These are phyloP conservation scores for Gymnopithys bicolor DNA, from an alignment of 2,797 vertebrate genomes.

Conservation along the genomic window DNA sequence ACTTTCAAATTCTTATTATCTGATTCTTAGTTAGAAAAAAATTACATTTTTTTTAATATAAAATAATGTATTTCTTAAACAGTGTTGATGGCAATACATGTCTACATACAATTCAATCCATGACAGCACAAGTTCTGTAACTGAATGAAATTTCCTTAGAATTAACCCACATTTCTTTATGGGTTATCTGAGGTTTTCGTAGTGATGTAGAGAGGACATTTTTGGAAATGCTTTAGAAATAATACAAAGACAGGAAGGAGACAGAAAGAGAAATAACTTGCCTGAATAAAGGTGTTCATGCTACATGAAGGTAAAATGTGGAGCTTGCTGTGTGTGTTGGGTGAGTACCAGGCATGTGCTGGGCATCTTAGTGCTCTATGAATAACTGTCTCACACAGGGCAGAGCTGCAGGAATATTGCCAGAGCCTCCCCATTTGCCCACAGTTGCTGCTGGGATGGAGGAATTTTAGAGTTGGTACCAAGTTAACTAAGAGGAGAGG, in stretches of 20 bases:
- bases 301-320: neutral
- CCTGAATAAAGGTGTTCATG: neutral
- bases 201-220: neutral
- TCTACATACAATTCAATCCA: neutral
- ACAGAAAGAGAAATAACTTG: neutral
- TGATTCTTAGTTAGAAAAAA: neutral
- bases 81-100: neutral
- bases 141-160: neutral
- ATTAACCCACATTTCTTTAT: neutral
- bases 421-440: neutral
- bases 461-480: neutral
- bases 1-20: neutral
- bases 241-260: neutral
- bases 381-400: neutral
- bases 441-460: neutral
- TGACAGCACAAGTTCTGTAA: neutral
- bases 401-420: neutral
- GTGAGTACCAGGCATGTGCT: neutral
- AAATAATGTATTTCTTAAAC: neutral
- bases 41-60: neutral
- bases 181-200: neutral
- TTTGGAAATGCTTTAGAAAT: neutral
- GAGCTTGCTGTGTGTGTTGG: neutral
- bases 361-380: neutral
- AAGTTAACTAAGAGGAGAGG: neutral